A percentile compares a stretch with the other conserved stretches of the same genome.
phyloP scores from a whole-genome alignment of 2,888 invertebrate genomes.

The Phymatocera aterrima region DNA sequence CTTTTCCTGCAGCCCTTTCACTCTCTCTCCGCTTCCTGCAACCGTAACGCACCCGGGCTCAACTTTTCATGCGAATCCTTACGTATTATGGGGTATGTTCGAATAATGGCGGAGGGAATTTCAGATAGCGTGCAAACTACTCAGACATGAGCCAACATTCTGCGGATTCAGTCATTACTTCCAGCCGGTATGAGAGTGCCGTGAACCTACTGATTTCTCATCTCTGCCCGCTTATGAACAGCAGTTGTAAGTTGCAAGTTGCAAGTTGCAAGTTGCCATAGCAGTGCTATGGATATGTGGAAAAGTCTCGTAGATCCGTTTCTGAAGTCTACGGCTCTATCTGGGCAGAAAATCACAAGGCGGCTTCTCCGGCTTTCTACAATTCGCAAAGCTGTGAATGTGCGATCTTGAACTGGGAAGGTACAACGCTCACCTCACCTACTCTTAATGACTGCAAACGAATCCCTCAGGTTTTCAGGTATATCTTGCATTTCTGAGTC shows the following conservation, averaged over 20 bases:
- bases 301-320: not conserved
- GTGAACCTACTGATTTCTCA: constrained; percentile 3
- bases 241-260: not conserved
- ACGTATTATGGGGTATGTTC: not conserved
- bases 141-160: not conserved
- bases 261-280: too few species aligned
- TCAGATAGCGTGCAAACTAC: not conserved
- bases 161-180: not conserved
- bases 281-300: not conserved
- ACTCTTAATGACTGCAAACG: constrained; percentile 34
- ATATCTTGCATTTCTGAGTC: constrained; percentile 2
- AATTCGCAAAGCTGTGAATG: constrained; percentile 31
- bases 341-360: constrained; percentile 17
- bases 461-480: constrained; percentile 19
- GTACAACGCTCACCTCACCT: too few species aligned
- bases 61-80: not conserved
- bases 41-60: not conserved
- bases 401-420: constrained; percentile 12
- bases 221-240: not conserved
- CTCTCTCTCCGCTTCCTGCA: not conserved
- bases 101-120: not conserved
- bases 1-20: not conserved
- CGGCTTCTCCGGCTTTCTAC: constrained; percentile 24
- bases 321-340: not conserved
- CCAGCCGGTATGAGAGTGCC: constrained; percentile 3